phyloP scores from a whole-genome alignment of 53 echinoderm and acorn worm genomes.

The Paracentrotus lividus region DNA sequence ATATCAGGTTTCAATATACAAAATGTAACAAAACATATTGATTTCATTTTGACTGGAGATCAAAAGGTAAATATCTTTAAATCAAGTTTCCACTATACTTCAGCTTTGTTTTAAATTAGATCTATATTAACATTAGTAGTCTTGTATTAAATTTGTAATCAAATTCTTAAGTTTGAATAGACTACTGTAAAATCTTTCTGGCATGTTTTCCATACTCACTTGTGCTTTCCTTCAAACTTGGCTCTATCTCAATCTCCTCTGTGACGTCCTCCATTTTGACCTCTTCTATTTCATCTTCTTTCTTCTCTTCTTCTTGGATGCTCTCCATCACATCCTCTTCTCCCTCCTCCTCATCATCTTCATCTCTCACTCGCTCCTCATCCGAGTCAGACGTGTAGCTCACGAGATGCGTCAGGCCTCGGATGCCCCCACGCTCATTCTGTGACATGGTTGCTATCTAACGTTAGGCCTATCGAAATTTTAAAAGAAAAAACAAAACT shows the following conservation, averaged over 20 bases:
- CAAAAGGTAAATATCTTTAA: too few relatives aligned
- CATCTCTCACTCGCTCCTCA: slow-evolving; percentile 43
- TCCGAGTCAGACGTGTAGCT: slow-evolving; percentile 49
- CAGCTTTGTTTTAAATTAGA: too few relatives aligned
- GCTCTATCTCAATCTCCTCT: not conserved
- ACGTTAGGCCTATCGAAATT: too few relatives aligned
- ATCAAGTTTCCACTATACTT: too few relatives aligned
- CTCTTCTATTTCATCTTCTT: not conserved
- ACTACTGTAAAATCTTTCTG: too few relatives aligned
- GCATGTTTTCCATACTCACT: not conserved
- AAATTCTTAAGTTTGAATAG: too few relatives aligned
- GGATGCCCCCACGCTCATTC: slow-evolving; percentile 2
- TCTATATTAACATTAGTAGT: too few relatives aligned
- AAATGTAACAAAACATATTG: too few relatives aligned
- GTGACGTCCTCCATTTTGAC: not conserved
- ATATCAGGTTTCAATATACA: too few relatives aligned
- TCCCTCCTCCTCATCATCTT: slow-evolving; percentile 49
- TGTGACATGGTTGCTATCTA: slow-evolving; percentile 13
- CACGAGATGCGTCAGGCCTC: slow-evolving; percentile 46
- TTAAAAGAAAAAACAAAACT: not conserved
- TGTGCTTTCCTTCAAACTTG: not conserved
- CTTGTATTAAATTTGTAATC: too few relatives aligned
- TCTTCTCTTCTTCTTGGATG: slow-evolving; percentile 1
- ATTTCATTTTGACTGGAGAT: too few relatives aligned
- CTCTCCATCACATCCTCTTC: slow-evolving; percentile 1